Conservation (phyloP, 2,113 vertebrate species). For the Laticauda colubrina region DNA sequence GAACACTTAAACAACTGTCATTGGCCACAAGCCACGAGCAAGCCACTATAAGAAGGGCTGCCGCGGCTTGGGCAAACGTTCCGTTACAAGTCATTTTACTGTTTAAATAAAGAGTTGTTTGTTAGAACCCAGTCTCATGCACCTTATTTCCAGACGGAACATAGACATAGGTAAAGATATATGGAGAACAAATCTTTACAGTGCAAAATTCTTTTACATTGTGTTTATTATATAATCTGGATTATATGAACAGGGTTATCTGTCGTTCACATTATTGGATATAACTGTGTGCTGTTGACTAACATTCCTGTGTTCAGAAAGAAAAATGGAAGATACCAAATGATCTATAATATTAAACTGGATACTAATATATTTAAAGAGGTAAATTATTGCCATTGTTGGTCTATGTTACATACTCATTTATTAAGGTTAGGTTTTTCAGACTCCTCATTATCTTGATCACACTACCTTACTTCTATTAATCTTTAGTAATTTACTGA, state of each 20-base stretch:
- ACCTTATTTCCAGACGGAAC: too few species aligned
- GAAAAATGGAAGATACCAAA: conserved; percentile 65
- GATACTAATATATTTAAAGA: conserved; percentile 72
- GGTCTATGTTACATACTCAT: neutral
- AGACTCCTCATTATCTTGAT: neutral
- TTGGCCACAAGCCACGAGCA: too few species aligned
- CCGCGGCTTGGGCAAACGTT: too few species aligned
- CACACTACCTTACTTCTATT: neutral
- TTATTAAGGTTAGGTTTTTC: neutral
- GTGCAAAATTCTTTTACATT: conserved; percentile 32
- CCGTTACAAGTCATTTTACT: too few species aligned
- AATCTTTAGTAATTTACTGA: neutral
- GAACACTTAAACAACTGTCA: too few species aligned
- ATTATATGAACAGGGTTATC: conserved; percentile 43
- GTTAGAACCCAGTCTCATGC: too few species aligned
- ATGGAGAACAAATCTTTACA: conserved; percentile 28
- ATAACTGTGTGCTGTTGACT: conserved; percentile 63
- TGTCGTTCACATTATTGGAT: conserved; percentile 38
- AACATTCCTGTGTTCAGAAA: conserved; percentile 67
- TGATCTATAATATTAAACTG: conserved; percentile 70
- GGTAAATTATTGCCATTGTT: conserved; percentile 43
- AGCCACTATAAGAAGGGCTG: too few species aligned
- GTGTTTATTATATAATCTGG: conserved; percentile 36
- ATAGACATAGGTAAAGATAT: conserved; percentile 17
- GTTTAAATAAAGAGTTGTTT: too few species aligned